Percentiles rank a stretch among this genome's conserved stretches.
phyloP scores from a whole-genome alignment of 2,888 invertebrate species.

The Drosophila quinaria region DNA sequence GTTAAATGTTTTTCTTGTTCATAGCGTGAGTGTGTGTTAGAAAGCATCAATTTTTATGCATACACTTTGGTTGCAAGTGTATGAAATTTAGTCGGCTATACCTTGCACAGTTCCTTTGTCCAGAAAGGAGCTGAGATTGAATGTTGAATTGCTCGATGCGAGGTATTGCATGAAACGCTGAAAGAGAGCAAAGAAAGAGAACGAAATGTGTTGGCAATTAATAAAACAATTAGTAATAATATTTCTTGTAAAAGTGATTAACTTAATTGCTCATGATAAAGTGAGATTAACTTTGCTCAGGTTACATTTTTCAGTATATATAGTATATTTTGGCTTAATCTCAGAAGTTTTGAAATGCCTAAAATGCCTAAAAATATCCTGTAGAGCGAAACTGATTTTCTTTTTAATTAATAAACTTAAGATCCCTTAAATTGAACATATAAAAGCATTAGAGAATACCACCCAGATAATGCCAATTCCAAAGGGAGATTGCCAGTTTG shows the following conservation, averaged over 20 bases:
- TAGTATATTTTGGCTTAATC: too few species aligned
- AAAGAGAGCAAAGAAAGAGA: slow-evolving; percentile 69
- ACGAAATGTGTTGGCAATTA: not conserved
- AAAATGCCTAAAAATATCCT: not conserved
- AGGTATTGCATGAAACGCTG: slow-evolving; percentile 99
- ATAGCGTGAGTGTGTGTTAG: slow-evolving; percentile 45
- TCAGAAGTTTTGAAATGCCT: too few species aligned
- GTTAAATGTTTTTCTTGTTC: slow-evolving; percentile 12
- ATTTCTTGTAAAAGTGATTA: not conserved
- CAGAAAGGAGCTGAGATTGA: slow-evolving; percentile 98
- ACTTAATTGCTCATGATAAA: too few species aligned
- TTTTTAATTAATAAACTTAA: not conserved
- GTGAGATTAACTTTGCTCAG: too few species aligned
- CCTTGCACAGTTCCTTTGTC: slow-evolving; percentile 99
- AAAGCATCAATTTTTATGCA: slow-evolving; percentile 49
- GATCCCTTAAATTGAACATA: not conserved
- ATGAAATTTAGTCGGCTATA: slow-evolving; percentile 85
- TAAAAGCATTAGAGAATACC: not conserved
- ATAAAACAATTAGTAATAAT: not conserved
- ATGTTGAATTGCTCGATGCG: slow-evolving; percentile 99
- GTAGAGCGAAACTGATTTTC: too few species aligned
- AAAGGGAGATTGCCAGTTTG: slow-evolving; percentile 23
- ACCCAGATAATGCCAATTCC: not conserved
- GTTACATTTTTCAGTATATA: too few species aligned
- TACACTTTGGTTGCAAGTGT: slow-evolving; percentile 7